Percentiles rank a stretch among this genome's conserved stretches.
Conservation (phyloP, 2,113 vertebrate species). For the Oncorhynchus kisutch region DNA sequence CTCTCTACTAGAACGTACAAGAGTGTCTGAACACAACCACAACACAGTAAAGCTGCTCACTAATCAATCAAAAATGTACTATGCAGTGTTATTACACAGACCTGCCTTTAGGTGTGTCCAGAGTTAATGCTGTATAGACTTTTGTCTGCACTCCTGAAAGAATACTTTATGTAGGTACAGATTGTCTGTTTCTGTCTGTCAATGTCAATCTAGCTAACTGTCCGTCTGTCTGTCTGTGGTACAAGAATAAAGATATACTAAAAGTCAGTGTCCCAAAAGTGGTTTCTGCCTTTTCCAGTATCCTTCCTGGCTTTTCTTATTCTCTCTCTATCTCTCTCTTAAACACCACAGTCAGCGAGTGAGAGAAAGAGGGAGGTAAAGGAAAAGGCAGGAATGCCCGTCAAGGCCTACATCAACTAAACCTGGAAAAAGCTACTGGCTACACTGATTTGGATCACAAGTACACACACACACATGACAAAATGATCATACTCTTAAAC, state of each 20-base stretch:
- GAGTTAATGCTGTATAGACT: neutral
- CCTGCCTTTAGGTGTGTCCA: neutral
- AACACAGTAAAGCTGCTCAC: neutral
- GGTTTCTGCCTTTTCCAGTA: conserved; percentile 35
- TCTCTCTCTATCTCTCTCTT: conserved; percentile 19
- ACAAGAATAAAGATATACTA: conserved; percentile 22
- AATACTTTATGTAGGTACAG: conserved; percentile 23
- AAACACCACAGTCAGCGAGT: neutral
- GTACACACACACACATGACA: conserved; percentile 27
- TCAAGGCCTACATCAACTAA: conserved; percentile 41
- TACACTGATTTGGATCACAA: conserved; percentile 57
- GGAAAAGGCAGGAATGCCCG: conserved; percentile 23
- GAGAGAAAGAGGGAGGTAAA: conserved; percentile 20
- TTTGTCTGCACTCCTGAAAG: neutral
- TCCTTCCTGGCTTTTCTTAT: conserved; percentile 24
- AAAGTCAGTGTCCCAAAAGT: conserved; percentile 6
- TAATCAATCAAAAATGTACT: neutral
- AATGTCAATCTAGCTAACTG: neutral
- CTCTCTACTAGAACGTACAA: neutral
- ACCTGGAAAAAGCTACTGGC: conserved; percentile 41
- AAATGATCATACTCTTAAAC: conserved; percentile 44
- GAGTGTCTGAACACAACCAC: conserved; percentile 2
- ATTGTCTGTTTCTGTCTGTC: conserved; percentile 52
- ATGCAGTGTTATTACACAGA: neutral
- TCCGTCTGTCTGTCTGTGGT: conserved; percentile 13